Base-by-base conservation (phyloP, 2,888 invertebrate species). In the Chromoteleia sp. region DNA sequence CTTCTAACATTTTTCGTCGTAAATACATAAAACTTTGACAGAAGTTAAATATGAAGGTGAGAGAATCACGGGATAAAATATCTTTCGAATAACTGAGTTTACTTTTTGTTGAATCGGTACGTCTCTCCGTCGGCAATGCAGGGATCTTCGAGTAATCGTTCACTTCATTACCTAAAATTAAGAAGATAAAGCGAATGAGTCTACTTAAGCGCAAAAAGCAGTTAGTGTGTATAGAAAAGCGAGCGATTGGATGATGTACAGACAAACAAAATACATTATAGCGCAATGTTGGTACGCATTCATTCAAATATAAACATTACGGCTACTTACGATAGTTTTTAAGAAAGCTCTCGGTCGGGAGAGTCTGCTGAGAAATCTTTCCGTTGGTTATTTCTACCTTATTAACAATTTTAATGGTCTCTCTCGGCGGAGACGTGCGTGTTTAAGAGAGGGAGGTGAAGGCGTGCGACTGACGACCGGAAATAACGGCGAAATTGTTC, bases 281-380 rank as follows among this genome's bases (percentile, higher is more conserved):
- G 58, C 86, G 88, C 87, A 87, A 89, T 86, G 86, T 87, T 89
- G 88, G 87, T 87, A 87, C 85, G 88, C 87, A 89, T 87, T 85
- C 86, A 87, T 84, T 87, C 86, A 83, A 83, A 63, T 71, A 71
- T 71, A 58, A 33, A 78, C 36, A 65, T 39, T 30, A 71, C 39
- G 33, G 58, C 56, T 65, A 71, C 56, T 71, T 65, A 63, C 29
- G 6, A 12, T 71, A 78, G 71, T 48, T 71, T 21, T 52, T 71
- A 71, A 63, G 70, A 45, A 8, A 39, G 10, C 19, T 36, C 30
- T 36, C 33, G 10, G 15, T 43, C 45, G 41, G 10, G 30, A 19
- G 12, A 59, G 36, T 58, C 45, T 29, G 14, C 45, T 73, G n/a
- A 48, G 21, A 56, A 21, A 21, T 8, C 8, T 3, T 43, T 54